phyloP scores from a whole-genome alignment of 2,113 vertebrate species.

The Machaerirhynchus nigripectus region DNA sequence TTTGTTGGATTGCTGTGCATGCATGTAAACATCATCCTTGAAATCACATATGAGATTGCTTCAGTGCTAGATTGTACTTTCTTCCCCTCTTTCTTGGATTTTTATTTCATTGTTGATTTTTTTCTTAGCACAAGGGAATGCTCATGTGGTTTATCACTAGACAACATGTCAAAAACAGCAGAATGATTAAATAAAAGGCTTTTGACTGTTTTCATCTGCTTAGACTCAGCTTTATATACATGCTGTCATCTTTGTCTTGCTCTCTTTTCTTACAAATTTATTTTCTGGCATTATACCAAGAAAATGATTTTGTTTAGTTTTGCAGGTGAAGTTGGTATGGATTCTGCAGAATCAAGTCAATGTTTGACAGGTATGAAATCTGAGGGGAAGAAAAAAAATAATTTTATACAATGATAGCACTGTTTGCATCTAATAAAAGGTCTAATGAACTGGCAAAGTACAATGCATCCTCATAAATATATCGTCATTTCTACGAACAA shows the following conservation, averaged over 20 bases:
- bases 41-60: background rate
- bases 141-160: constrained; percentile 3
- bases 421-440: background rate
- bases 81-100: background rate
- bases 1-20: background rate
- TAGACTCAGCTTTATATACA: constrained; percentile 23
- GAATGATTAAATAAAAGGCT: constrained; percentile 39
- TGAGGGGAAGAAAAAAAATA: background rate
- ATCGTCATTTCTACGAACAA: background rate
- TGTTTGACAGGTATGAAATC: background rate
- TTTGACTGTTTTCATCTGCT: constrained; percentile 49
- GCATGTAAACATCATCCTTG: background rate
- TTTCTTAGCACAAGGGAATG: background rate
- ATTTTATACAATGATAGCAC: background rate
- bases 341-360: background rate
- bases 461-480: background rate
- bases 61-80: background rate
- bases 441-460: background rate
- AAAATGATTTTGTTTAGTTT: constrained; percentile 14
- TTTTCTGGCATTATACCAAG: constrained; percentile 11
- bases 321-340: background rate
- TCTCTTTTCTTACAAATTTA: background rate
- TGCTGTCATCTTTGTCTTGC: background rate
- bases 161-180: constrained; percentile 33
- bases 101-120: background rate